Base-by-base conservation (phyloP, 2,888 invertebrate species). In the Polymixis flavicincta region DNA sequence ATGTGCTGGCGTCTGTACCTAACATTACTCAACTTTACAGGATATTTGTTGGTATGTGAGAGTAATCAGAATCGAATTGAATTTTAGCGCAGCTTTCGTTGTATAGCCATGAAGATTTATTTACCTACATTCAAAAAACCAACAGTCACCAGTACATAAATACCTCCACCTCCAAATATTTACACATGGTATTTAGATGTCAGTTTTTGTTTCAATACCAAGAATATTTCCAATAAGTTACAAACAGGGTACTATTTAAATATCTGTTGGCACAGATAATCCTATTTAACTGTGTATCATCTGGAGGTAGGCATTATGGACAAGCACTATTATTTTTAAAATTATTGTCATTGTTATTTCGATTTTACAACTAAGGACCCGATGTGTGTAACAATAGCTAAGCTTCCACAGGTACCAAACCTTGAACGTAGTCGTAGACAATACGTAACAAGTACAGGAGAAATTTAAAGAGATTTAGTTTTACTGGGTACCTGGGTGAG, bases 381-480 rank as follows among this genome's bases (percentile, higher is more conserved):
- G 8, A 60, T 55, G 22, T 64, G 13, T 55, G 45, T 42, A 42
- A 80, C 71, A 75, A 80, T 57, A 69, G 32, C 25, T 61, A 54
- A 69, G 25, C 61, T 64, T 67, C 54, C 28, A 1, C 82, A 78
- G 82, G 78, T 82, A 83, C 81, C 70, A 63, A 76, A 69, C 60
- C 68, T 48, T 74, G 48, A 71, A 60, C n/a, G 63, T 61, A 65
- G 57, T 74, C 67, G 66, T 61, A 78, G 54, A 79, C 78, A 78
- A 85, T 82, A 78, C 65, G 73, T 78, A 68, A 79, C 74, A 74
- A 50, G 60, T 76, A 73, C 70, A 74, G 54, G 63, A 61, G 77
- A 84, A 86, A 85, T 83, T 82, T 78, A 68, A 83, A 84, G 73
- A 83, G 85, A 85, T 86, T 86, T 82, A 83, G 77, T 86, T 89